Percentiles rank a stretch among this genome's conserved stretches.
These are phyloP conservation scores for Sycobia sp. DNA, from an alignment of 1,140 invertebrate species.

Conservation along the genomic window DNA sequence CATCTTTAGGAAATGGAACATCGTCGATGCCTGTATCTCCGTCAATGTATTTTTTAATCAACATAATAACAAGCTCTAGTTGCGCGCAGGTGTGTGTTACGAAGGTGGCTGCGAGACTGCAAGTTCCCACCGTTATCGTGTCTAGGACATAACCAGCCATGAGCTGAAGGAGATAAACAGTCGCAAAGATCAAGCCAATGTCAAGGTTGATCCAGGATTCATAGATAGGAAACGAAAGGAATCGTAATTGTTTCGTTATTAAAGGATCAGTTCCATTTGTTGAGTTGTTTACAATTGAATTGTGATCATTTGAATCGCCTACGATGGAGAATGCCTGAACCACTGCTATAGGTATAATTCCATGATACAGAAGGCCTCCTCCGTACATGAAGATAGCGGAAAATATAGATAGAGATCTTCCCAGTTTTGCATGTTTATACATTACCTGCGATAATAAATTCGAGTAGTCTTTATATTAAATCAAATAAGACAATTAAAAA, in stretches of 20 bases:
- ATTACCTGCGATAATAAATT: too few species aligned
- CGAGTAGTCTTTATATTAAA: too few species aligned
- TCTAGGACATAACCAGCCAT: slow-evolving; percentile 36
- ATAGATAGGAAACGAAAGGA: slow-evolving; percentile 42
- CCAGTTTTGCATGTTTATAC: slow-evolving; percentile 38
- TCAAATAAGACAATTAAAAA: too few species aligned
- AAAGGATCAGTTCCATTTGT: too few species aligned
- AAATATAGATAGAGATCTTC: slow-evolving; percentile 36
- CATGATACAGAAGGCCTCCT: slow-evolving; percentile 44
- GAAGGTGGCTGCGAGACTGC: slow-evolving; percentile 43
- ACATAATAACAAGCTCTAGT: slow-evolving; percentile 43
- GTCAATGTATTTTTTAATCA: too few species aligned
- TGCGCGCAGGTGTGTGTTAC: slow-evolving; percentile 47
- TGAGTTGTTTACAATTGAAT: too few species aligned
- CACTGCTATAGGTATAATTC: slow-evolving; percentile 45
- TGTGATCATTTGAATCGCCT: too few species aligned
- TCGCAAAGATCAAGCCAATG: slow-evolving; percentile 37
- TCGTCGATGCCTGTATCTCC: background rate
- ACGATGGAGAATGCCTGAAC: too few species aligned
- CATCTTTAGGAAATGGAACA: too few species aligned
- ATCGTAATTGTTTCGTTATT: too few species aligned
- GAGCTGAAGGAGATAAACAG: slow-evolving; percentile 40
- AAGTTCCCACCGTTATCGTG: slow-evolving; percentile 35
- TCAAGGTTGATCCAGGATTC: slow-evolving; percentile 36
- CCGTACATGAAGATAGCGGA: slow-evolving; percentile 49